A percentile compares a stretch with the other conserved stretches of the same genome.
Conservation (phyloP, 2,113 vertebrate genomes). For the Rostratula benghalensis region DNA sequence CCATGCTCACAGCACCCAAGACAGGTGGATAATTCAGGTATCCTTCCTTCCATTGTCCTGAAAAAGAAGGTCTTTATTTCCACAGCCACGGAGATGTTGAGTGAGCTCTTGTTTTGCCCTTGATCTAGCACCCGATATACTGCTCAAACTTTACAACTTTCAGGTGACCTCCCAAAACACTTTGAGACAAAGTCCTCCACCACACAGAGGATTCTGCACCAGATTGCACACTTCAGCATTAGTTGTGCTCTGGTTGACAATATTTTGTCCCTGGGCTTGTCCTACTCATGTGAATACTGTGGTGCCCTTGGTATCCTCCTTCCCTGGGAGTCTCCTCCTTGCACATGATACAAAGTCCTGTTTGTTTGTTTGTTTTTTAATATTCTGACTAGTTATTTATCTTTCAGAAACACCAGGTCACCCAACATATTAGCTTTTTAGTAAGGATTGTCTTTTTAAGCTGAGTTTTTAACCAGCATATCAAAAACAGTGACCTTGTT, state of each 20-base stretch:
- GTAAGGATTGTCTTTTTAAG: background rate
- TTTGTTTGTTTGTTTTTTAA: background rate
- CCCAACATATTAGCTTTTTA: background rate
- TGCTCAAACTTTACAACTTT: background rate
- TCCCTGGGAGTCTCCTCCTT: background rate
- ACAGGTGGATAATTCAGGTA: background rate
- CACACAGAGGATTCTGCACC: background rate
- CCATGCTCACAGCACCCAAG: background rate
- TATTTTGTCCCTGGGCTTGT: background rate
- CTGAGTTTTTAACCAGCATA: background rate
- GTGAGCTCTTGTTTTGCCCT: background rate
- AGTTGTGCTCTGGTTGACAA: background rate
- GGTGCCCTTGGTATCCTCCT: background rate
- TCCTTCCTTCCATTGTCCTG: background rate
- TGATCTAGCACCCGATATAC: background rate
- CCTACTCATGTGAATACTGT: background rate
- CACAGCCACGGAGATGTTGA: background rate
- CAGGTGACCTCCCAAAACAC: background rate
- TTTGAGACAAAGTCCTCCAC: background rate
- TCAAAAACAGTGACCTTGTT: background rate
- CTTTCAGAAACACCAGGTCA: background rate
- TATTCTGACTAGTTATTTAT: background rate
- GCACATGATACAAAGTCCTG: background rate
- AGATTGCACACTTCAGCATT: rapidly evolving
- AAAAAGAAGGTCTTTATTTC: background rate